These are phyloP conservation scores for Chunga burmeisteri DNA, from an alignment of 2,113 vertebrate species.

Conservation along the genomic window DNA sequence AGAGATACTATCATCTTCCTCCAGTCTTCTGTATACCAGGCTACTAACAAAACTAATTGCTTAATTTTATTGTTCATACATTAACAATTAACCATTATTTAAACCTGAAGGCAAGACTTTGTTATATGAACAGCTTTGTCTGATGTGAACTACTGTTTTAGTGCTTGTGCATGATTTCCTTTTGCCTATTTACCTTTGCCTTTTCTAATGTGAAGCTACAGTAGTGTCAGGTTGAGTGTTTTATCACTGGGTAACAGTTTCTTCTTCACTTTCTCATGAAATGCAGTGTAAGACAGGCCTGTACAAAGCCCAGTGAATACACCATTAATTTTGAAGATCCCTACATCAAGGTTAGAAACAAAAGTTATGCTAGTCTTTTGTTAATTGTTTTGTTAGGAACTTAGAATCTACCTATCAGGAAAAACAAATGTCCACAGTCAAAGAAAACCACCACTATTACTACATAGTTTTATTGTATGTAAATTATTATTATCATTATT, in stretches of 20 bases:
- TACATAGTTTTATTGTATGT: neutral
- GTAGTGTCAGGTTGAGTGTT: neutral
- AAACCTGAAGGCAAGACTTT: neutral
- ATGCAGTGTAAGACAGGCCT: neutral
- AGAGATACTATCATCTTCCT: neutral
- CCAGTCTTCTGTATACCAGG: neutral
- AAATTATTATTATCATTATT: neutral
- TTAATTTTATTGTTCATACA: neutral
- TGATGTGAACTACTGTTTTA: neutral
- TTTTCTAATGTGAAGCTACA: neutral
- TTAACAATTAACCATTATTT: neutral
- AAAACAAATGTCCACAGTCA: neutral
- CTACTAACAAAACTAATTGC: neutral
- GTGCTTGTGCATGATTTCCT: neutral
- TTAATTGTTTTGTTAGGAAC: neutral
- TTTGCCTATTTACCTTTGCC: neutral
- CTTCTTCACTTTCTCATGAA: neutral
- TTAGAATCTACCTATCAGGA: neutral
- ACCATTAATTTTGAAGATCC: neutral
- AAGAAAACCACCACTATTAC: rapidly evolving
- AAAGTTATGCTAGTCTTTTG: neutral
- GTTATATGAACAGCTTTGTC: neutral
- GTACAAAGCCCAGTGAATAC: neutral
- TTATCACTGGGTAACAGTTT: neutral
- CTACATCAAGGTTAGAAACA: neutral